Evolutionary conservation across 2,888 invertebrate species (phyloP), one percentile per base, ranked within the genome.

Genomic region (Drosophila setosimentum): DNA sequence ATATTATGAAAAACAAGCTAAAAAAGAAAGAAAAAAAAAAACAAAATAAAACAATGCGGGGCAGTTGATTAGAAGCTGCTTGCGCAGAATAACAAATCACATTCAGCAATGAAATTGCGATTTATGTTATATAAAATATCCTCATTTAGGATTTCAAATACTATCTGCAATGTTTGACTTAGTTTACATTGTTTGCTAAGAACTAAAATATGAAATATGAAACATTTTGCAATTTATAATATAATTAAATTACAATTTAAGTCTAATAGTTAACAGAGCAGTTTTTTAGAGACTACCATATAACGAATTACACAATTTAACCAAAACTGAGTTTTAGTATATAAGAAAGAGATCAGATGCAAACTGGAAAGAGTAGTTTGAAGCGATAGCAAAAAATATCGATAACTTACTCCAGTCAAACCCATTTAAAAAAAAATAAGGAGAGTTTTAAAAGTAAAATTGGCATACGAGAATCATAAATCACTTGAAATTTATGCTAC

Each of bases 11-110:
- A 5, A 8, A 37, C 18, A 18, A 37, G n/a, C n/a, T n/a, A 45
- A 24, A 35, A n/a, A 4, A 55, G 18, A 16, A 16, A 1, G 11
- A 6, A 35, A 30, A 6, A 32, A 24, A 21, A 10, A 27, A 40
- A 33, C 33, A 33, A 48, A 33, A 59, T n/a, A n/a, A 27, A 40
- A 89, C 84, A 76, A 13, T 58, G 57, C 67, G 33, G 71, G 64
- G 3, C 68, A 69, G 3, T 4, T 49, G 13, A 24, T 29, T 77
- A 83, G 59, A 58, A 59, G 27, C 76, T 32, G 24, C 6, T 33
- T 30, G 45, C 48, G 6, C 24, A 24, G 32, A 32, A 48, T 24
- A 21, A 45, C 21, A 45, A 45, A 21, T 45, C 3, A 45, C 7
- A 3, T 1, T 13, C 13, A 0, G 42, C 3, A 42, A 21, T 7